Conservation (phyloP, 2,113 vertebrate species). For the Gymnocephalus cernua region DNA sequence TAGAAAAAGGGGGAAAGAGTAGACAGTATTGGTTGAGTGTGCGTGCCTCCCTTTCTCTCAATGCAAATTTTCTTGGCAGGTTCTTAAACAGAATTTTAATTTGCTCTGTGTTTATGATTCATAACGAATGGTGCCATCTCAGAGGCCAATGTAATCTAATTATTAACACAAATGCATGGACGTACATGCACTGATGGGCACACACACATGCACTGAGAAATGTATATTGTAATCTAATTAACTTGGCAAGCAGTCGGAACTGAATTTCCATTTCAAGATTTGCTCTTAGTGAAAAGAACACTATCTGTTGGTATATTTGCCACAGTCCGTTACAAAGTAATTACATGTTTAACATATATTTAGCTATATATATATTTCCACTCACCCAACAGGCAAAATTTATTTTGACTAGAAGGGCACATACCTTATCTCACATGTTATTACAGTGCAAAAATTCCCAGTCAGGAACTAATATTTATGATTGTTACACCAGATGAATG, state of each 20-base stretch:
- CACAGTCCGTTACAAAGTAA: not conserved
- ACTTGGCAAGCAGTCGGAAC: slow-evolving; percentile 52
- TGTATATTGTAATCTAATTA: slow-evolving; percentile 69
- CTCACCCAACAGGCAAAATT: not conserved
- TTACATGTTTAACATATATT: slow-evolving; percentile 1
- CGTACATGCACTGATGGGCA: slow-evolving; percentile 46
- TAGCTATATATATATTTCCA: not conserved
- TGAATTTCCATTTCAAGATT: slow-evolving; percentile 60
- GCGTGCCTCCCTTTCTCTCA: slow-evolving; percentile 48
- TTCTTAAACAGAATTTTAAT: slow-evolving; percentile 75
- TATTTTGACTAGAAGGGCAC: not conserved
- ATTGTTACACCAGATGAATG: no score
- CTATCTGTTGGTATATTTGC: not conserved
- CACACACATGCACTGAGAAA: slow-evolving; percentile 47
- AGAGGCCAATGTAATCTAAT: slow-evolving; percentile 76
- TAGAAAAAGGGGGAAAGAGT: slow-evolving; percentile 37
- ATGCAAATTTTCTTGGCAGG: slow-evolving; percentile 71
- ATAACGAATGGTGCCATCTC: slow-evolving; percentile 70
- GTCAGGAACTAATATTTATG: no score
- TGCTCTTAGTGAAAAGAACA: slow-evolving; percentile 52
- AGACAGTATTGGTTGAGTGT: slow-evolving; percentile 25
- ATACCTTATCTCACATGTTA: no score
- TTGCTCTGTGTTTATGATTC: slow-evolving; percentile 72
- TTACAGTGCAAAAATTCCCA: no score
- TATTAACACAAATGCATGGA: slow-evolving; percentile 72